Percentiles rank a stretch among this genome's conserved stretches.
phyloP scores from a whole-genome alignment of 2,888 invertebrate species.

The Agapostemon virescens region DNA sequence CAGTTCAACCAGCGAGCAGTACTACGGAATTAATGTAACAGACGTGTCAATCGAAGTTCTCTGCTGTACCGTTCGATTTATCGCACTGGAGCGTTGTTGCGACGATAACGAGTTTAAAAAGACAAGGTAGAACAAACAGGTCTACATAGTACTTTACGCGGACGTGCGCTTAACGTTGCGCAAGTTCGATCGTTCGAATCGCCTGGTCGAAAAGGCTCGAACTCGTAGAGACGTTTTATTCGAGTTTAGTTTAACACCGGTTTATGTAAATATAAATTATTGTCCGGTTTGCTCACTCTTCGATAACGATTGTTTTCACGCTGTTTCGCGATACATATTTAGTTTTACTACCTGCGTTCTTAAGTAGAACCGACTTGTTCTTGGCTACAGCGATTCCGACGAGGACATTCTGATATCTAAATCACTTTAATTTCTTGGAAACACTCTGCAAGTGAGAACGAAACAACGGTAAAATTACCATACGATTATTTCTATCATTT shows the following conservation, averaged over 20 bases:
- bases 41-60: slow-evolving; percentile 16
- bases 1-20: not conserved
- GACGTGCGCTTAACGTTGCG: not conserved
- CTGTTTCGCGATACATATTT: no score
- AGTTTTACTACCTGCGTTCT: no score
- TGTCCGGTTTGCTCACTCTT: not conserved
- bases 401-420: no score
- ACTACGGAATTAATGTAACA: not conserved
- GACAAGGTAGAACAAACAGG: not conserved
- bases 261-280: not conserved
- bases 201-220: not conserved
- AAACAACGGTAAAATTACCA: no score
- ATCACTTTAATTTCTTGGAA: no score
- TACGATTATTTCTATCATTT: no score
- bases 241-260: not conserved
- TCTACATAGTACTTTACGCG: not conserved
- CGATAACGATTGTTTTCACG: no score
- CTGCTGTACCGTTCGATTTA: not conserved
- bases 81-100: not conserved
- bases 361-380: no score
- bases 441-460: no score
- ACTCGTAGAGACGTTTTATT: not conserved
- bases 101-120: not conserved
- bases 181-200: not conserved
- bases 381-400: no score